phyloP scores from a whole-genome alignment of 2,113 vertebrate genomes.

The Sinocyclocheilus grahami region DNA sequence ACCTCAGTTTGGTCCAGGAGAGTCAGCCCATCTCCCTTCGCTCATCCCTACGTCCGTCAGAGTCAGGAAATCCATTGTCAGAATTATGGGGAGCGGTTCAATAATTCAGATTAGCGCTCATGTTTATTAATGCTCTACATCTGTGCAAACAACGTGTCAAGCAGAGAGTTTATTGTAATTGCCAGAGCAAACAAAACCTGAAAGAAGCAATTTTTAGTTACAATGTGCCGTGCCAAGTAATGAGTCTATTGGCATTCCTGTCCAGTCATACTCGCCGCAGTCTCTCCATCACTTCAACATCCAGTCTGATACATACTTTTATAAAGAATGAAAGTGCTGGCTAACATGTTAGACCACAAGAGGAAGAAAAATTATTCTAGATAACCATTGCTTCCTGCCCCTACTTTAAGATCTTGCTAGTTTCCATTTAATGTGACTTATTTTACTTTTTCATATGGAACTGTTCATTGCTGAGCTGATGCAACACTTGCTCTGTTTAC shows the following conservation, averaged over 20 bases:
- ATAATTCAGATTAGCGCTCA: conserved; percentile 99
- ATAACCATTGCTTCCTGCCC: conserved; percentile 82
- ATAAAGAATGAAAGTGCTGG: conserved; percentile 95
- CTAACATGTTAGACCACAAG: conserved; percentile 87
- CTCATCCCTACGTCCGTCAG: conserved; percentile 47
- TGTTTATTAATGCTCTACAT: conserved; percentile 99
- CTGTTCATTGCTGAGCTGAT: background rate
- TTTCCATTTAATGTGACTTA: conserved; percentile 85
- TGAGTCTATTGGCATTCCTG: conserved; percentile 98
- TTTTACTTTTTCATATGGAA: conserved; percentile 67
- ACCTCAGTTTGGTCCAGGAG: conserved; percentile 81
- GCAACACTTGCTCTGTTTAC: background rate
- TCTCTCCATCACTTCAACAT: conserved; percentile 88
- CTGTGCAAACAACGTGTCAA: conserved; percentile 99
- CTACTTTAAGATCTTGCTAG: conserved; percentile 87
- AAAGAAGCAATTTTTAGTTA: conserved; percentile 99
- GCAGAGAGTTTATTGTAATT: conserved; percentile 99
- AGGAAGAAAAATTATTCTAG: conserved; percentile 96
- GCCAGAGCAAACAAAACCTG: conserved; percentile 99
- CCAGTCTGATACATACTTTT: conserved; percentile 93
- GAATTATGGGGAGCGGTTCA: conserved; percentile 98
- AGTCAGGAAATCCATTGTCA: conserved; percentile 84
- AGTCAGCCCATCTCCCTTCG: conserved; percentile 63
- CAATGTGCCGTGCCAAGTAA: conserved; percentile 99
- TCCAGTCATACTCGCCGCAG: conserved; percentile 82